A percentile compares a stretch with the other conserved stretches of the same genome.
Conservation (phyloP, 2,113 vertebrate species). For the Glaucidium brasilianum region DNA sequence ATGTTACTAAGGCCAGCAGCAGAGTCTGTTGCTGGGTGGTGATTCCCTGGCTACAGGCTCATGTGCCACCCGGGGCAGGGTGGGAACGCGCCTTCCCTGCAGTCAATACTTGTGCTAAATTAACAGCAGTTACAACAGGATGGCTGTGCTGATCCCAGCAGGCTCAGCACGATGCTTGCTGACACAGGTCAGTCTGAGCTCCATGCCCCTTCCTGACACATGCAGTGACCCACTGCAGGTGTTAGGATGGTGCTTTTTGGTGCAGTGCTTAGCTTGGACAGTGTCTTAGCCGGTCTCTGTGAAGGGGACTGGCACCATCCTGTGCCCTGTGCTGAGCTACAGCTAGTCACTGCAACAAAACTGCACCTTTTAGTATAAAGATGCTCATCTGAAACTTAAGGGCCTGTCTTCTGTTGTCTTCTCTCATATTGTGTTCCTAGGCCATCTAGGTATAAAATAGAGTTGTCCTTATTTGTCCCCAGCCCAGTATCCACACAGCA, state of each 20-base stretch:
- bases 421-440: neutral
- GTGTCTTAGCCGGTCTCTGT: neutral
- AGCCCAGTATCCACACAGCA: neutral
- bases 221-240: neutral
- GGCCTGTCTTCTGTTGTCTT: neutral
- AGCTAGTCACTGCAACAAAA: neutral
- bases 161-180: fast-evolving
- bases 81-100: neutral
- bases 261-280: neutral
- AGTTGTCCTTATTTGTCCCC: slow-evolving; percentile 41
- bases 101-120: neutral
- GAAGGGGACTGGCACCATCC: neutral
- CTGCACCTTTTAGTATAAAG: neutral
- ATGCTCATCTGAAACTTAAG: neutral
- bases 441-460: neutral
- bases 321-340: neutral
- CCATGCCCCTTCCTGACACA: fast-evolving
- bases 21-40: slow-evolving; percentile 27
- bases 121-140: neutral
- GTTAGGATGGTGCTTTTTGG: neutral
- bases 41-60: slow-evolving; percentile 26
- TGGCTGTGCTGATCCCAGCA: neutral
- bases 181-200: neutral
- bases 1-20: slow-evolving; percentile 21
- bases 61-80: neutral